Percentiles rank a stretch among this genome's conserved stretches.
phyloP scores from a whole-genome alignment of 2,888 invertebrate species.

The Ecliptopera silaceata region DNA sequence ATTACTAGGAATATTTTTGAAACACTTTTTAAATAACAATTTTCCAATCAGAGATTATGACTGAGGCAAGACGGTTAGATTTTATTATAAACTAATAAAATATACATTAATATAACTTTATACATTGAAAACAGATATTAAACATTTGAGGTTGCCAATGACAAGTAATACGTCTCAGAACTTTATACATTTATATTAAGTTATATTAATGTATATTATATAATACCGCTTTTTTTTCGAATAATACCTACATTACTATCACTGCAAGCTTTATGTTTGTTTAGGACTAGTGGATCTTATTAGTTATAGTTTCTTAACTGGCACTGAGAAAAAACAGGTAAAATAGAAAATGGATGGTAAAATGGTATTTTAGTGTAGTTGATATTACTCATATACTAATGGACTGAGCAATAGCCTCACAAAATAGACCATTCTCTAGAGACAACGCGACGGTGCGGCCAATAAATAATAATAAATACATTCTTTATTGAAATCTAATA shows the following conservation, averaged over 20 bases:
- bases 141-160: neutral
- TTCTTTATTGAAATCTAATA: no score
- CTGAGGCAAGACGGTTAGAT: constrained; percentile 19
- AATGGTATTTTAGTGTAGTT: neutral
- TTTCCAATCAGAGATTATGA: constrained; percentile 2
- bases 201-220: constrained; percentile 19
- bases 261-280: constrained; percentile 30
- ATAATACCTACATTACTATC: constrained; percentile 30
- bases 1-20: constrained; percentile 3
- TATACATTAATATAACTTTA: constrained; percentile 17
- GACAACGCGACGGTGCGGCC: no score
- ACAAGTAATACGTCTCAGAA: neutral
- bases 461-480: no score
- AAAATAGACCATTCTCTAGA: no score
- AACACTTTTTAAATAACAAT: neutral
- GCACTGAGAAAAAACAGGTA: neutral
- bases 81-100: constrained; percentile 7
- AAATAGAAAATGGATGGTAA: no score
- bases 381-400: no score
- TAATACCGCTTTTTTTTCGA: constrained; percentile 10
- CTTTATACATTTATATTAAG: neutral
- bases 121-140: neutral
- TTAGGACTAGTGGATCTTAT: constrained; percentile 28
- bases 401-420: no score
- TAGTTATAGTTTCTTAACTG: constrained; percentile 1